Conservation (phyloP, 1,140 invertebrate species). For the Formica selysi region DNA sequence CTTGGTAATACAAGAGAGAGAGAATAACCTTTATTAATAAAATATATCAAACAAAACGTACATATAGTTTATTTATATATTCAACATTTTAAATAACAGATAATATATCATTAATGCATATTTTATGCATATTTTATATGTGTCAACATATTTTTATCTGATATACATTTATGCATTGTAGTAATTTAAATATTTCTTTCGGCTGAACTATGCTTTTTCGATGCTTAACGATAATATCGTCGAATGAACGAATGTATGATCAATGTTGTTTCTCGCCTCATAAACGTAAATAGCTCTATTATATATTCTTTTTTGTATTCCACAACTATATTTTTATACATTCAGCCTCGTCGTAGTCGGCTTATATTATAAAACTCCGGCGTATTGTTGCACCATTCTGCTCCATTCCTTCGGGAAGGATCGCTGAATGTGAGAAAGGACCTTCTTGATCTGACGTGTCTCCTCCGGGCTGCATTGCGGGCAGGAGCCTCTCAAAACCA, state of each 20-base stretch:
- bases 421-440: conserved; percentile 90
- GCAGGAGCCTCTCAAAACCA: conserved; percentile 90
- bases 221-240: conserved; percentile 30
- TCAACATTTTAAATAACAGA: conserved; percentile 1
- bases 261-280: background rate
- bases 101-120: background rate
- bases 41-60: conserved; percentile 5
- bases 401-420: conserved; percentile 91
- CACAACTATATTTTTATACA: conserved; percentile 7
- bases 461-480: conserved; percentile 90
- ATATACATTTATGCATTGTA: background rate
- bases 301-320: background rate
- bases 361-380: conserved; percentile 77
- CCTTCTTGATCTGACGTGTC: conserved; percentile 90
- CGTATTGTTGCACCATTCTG: conserved; percentile 89
- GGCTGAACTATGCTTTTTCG: background rate
- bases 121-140: background rate
- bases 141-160: background rate
- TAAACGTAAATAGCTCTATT: background rate
- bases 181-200: background rate
- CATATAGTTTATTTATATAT: background rate
- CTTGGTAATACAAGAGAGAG: background rate
- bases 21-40: conserved; percentile 23
- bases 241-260: conserved; percentile 25
- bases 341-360: conserved; percentile 13